Percentiles rank a stretch among this genome's conserved stretches.
Evolutionary conservation across 2,888 invertebrate genomes (phyloP).

Genomic region (Stictocephala bisonia): DNA sequence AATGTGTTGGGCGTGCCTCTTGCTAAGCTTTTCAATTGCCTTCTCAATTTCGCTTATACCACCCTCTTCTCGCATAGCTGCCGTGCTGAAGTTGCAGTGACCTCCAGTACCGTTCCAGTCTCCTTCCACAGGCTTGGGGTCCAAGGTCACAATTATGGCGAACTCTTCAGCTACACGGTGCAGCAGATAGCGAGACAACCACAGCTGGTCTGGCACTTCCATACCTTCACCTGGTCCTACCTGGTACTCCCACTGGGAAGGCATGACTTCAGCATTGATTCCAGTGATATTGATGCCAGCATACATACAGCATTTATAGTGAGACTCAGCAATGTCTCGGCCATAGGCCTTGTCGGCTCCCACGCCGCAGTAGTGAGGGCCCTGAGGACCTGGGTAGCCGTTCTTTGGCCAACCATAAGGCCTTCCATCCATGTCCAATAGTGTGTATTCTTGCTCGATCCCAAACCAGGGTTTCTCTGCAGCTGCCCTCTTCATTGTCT

Average conservation of each 20-base stretch:
- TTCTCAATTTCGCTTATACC: slow-evolving; percentile 69
- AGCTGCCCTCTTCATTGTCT: slow-evolving; percentile 70
- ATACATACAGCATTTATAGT: slow-evolving; percentile 81
- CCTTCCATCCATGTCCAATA: slow-evolving; percentile 69
- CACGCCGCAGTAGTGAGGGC: slow-evolving; percentile 87
- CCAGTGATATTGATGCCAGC: slow-evolving; percentile 83
- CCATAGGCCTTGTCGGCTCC: slow-evolving; percentile 82
- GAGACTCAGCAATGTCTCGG: slow-evolving; percentile 85
- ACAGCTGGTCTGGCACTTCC: slow-evolving; percentile 71
- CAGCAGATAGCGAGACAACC: slow-evolving; percentile 71
- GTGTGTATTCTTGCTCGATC: slow-evolving; percentile 76
- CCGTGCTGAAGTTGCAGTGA: slow-evolving; percentile 70
- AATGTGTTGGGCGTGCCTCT: slow-evolving; percentile 70
- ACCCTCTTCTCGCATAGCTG: slow-evolving; percentile 67
- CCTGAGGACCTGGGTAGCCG: slow-evolving; percentile 67
- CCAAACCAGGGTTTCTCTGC: slow-evolving; percentile 79
- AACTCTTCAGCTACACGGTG: slow-evolving; percentile 72
- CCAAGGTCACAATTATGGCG: slow-evolving; percentile 69
- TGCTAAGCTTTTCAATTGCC: slow-evolving; percentile 70
- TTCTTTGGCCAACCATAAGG: slow-evolving; percentile 82
- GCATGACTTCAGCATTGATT: slow-evolving; percentile 86
- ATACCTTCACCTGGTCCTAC: slow-evolving; percentile 74
- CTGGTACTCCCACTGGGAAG: slow-evolving; percentile 78
- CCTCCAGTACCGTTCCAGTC: slow-evolving; percentile 72
- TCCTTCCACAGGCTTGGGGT: slow-evolving; percentile 65